Evolutionary conservation across 2,797 vertebrate species (phyloP).

Genomic region (Bovichtus diacanthus): DNA sequence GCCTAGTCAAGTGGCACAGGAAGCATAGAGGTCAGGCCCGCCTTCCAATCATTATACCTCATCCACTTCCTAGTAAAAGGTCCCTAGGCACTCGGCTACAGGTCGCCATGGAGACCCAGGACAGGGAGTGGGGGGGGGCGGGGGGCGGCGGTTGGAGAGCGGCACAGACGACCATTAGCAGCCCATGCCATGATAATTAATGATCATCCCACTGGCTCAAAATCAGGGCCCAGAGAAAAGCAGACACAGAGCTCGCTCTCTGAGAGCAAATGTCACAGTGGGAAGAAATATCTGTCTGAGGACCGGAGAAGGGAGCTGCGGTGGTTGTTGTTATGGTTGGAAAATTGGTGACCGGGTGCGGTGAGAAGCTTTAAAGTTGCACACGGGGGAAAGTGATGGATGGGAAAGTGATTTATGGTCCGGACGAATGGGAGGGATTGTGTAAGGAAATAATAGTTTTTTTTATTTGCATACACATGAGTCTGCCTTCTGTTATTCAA

Average conservation of each 20-base stretch:
- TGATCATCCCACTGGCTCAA: slow-evolving; percentile 76
- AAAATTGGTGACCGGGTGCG: slow-evolving; percentile 47
- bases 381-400: slow-evolving; percentile 33
- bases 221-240: slow-evolving; percentile 69
- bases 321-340: slow-evolving; percentile 37
- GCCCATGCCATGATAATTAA: slow-evolving; percentile 84
- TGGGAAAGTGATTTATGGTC: slow-evolving; percentile 54
- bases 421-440: slow-evolving; percentile 5
- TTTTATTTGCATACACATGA: slow-evolving; percentile 46
- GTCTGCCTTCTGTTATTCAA: slow-evolving; percentile 31
- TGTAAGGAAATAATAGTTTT: slow-evolving; percentile 33
- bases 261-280: slow-evolving; percentile 63
- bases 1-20: slow-evolving; percentile 78
- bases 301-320: slow-evolving; percentile 22
- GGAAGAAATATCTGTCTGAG: slow-evolving; percentile 52
- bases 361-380: slow-evolving; percentile 23
- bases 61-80: slow-evolving; percentile 73
- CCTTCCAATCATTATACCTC: slow-evolving; percentile 77
- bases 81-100: slow-evolving; percentile 73
- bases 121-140: slow-evolving; percentile 49
- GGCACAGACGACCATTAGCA: slow-evolving; percentile 80
- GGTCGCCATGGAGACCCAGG: slow-evolving; percentile 83
- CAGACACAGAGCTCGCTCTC: slow-evolving; percentile 53
- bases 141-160: slow-evolving; percentile 55
- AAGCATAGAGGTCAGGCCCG: slow-evolving; percentile 71